Percentiles rank a stretch among this genome's conserved stretches.
phyloP scores from a whole-genome alignment of 2,113 vertebrate species.

The Aspiorhynchus laticeps region DNA sequence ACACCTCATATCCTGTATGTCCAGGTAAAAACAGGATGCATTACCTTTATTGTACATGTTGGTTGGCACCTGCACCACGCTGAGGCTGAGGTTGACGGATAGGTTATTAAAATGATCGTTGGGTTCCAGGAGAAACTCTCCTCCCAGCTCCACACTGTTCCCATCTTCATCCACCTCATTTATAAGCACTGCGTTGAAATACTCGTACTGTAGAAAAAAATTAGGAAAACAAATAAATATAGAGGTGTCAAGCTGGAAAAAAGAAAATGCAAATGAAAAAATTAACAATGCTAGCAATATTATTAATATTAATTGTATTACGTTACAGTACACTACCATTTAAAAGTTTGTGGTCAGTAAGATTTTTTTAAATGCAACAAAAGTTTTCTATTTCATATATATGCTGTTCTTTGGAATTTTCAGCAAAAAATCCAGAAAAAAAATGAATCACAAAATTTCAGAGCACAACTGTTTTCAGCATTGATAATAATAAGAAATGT shows the following conservation, averaged over 20 bases:
- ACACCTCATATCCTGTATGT: neutral
- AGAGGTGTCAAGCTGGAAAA: neutral
- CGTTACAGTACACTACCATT: neutral
- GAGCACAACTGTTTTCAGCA: neutral
- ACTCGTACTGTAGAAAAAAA: constrained; percentile 89
- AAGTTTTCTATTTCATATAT: too few relatives aligned
- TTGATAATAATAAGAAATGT: neutral
- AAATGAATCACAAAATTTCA: neutral
- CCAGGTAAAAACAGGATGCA: constrained; percentile 11
- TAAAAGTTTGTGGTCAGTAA: neutral
- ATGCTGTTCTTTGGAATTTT: neutral
- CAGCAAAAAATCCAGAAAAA: neutral
- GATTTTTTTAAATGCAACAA: neutral
- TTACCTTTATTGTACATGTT: constrained; percentile 96
- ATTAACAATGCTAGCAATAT: neutral
- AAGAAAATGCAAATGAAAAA: neutral
- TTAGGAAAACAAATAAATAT: neutral
- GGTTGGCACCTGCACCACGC: constrained; percentile 96
- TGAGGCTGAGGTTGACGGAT: constrained; percentile 96
- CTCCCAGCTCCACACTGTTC: constrained; percentile 83
- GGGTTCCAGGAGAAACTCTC: constrained; percentile 93
- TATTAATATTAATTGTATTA: neutral
- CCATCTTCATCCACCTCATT: constrained; percentile 94
- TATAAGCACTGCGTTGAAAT: constrained; percentile 98
- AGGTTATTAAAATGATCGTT: constrained; percentile 99